Evolutionary conservation across 2,888 invertebrate species (phyloP).

Genomic region (Morpho helenor): DNA sequence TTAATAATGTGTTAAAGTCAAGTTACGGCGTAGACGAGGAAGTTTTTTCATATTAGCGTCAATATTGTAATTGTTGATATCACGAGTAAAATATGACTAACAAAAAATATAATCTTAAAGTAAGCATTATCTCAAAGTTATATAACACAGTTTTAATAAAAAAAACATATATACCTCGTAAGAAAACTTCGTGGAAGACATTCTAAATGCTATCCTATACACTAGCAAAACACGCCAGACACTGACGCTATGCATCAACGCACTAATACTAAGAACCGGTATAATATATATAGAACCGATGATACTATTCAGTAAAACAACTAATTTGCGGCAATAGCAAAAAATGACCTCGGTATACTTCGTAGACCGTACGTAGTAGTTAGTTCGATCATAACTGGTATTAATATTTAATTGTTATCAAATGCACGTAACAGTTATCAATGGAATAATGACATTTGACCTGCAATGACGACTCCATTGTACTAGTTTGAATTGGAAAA

Average conservation of each 20-base stretch:
- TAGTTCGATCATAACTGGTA: background rate
- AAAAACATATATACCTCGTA: constrained; percentile 53
- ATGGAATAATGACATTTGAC: constrained; percentile 55
- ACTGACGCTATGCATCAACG: constrained; percentile 47
- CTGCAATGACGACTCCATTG: constrained; percentile 36
- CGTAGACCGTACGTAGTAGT: constrained; percentile 6
- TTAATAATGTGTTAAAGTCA: too few species aligned
- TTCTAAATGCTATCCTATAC: constrained; percentile 44
- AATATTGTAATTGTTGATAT: too few species aligned
- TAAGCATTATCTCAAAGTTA: background rate
- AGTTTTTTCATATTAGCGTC: too few species aligned
- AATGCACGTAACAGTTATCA: constrained; percentile 39
- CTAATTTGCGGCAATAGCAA: constrained; percentile 19
- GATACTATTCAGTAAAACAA: constrained; percentile 4
- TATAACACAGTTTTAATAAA: background rate
- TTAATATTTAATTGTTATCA: constrained; percentile 6
- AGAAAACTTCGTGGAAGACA: constrained; percentile 49
- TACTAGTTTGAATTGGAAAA: constrained; percentile 34
- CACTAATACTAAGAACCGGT: constrained; percentile 24
- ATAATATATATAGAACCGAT: constrained; percentile 9
- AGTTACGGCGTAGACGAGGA: too few species aligned
- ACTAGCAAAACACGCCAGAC: constrained; percentile 44
- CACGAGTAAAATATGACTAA: background rate
- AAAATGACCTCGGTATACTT: constrained; percentile 21
- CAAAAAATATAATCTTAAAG: constrained; percentile 13